Conservation (phyloP, 2,797 vertebrate genomes). For the Atherinosoma microstoma region DNA sequence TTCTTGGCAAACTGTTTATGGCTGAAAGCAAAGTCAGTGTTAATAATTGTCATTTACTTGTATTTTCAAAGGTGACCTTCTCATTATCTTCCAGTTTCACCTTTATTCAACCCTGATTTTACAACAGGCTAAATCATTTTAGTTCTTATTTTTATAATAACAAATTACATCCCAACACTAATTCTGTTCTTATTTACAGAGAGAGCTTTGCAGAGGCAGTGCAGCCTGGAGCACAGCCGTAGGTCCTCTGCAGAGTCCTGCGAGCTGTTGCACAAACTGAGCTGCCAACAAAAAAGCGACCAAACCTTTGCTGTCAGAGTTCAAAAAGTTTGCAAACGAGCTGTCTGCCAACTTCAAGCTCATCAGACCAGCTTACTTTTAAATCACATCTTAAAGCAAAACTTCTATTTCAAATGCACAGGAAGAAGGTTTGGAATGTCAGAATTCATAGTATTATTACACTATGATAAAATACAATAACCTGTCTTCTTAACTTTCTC, state of each 20-base stretch:
- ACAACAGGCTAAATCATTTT: slow-evolving; percentile 17
- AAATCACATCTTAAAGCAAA: slow-evolving; percentile 26
- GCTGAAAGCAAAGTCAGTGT: slow-evolving; percentile 68
- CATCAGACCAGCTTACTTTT: slow-evolving; percentile 21
- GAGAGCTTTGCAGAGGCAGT: slow-evolving; percentile 27
- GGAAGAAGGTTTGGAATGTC: slow-evolving; percentile 11
- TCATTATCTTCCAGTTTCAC: slow-evolving; percentile 47
- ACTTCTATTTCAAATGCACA: not conserved
- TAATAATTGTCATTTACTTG: slow-evolving; percentile 64
- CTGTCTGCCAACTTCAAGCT: slow-evolving; percentile 41
- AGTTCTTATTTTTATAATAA: slow-evolving; percentile 16
- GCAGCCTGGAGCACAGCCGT: slow-evolving; percentile 60
- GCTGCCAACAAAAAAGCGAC: slow-evolving; percentile 52
- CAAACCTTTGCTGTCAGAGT: slow-evolving; percentile 40
- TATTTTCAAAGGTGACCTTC: slow-evolving; percentile 59
- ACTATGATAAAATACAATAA: slow-evolving; percentile 46
- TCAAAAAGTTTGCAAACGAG: slow-evolving; percentile 59
- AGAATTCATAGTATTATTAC: slow-evolving; percentile 38
- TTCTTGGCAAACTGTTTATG: slow-evolving; percentile 61
- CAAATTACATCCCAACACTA: slow-evolving; percentile 17
- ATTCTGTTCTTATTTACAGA: slow-evolving; percentile 33
- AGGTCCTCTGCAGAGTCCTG: slow-evolving; percentile 46
- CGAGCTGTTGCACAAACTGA: slow-evolving; percentile 32
- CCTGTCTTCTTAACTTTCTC: slow-evolving; percentile 22
- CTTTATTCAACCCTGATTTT: slow-evolving; percentile 45